phyloP scores from a whole-genome alignment of 2,797 vertebrate genomes.

The Oceanodroma leucorhoa region DNA sequence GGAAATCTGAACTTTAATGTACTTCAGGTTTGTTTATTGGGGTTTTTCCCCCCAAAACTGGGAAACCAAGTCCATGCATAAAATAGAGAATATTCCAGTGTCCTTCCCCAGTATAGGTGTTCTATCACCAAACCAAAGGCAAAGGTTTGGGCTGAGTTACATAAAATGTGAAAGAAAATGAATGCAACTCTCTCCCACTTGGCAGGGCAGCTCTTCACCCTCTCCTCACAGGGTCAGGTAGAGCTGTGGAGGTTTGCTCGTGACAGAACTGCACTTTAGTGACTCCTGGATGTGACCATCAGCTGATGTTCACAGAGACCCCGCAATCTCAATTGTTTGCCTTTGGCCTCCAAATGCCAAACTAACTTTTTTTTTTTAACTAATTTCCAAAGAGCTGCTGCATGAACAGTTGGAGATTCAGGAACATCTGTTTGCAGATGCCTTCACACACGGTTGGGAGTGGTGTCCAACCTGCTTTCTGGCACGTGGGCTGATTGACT shows the following conservation, averaged over 20 bases:
- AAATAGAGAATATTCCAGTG: background rate
- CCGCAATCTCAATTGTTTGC: background rate
- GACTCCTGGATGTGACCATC: background rate
- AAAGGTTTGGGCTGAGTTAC: background rate
- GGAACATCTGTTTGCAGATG: background rate
- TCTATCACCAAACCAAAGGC: background rate
- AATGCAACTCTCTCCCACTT: background rate
- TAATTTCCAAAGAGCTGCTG: background rate
- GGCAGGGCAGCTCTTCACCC: background rate
- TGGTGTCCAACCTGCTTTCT: background rate
- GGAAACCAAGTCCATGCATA: background rate
- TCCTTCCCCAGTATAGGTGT: background rate
- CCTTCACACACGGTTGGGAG: background rate
- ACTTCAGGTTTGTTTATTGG: background rate
- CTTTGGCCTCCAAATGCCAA: background rate
- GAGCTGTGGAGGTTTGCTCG: background rate
- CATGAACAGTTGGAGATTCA: background rate
- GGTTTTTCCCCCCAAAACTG: accelerated
- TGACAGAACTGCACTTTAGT: background rate
- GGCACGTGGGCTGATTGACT: background rate
- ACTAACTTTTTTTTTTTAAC: background rate
- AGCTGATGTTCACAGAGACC: background rate
- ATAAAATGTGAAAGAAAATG: background rate
- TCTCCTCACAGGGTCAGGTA: background rate
- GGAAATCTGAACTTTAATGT: background rate